A percentile compares a stretch with the other conserved stretches of the same genome.
Evolutionary conservation across 2,113 vertebrate species (phyloP).

Genomic region (Micromys minutus): DNA sequence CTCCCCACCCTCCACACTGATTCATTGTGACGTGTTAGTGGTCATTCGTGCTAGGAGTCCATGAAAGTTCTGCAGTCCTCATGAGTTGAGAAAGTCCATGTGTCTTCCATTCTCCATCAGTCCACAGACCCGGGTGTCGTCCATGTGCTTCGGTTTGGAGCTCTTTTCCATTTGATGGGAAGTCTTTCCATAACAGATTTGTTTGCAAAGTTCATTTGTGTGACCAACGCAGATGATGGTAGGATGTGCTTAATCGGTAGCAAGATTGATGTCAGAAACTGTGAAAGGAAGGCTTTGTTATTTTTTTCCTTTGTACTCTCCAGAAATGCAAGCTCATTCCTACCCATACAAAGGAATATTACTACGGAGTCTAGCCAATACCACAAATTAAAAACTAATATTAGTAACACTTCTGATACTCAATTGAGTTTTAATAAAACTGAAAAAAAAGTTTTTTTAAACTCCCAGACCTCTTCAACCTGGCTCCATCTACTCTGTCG

Average conservation of each 20-base stretch:
- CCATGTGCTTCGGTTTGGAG: background rate
- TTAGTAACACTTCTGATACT: background rate
- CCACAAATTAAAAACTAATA: constrained; percentile 15
- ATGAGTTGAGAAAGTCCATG: constrained; percentile 43
- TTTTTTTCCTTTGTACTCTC: constrained; percentile 52
- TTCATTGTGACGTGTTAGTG: background rate
- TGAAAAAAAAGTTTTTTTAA: background rate
- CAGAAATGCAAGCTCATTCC: background rate
- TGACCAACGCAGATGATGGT: constrained; percentile 15
- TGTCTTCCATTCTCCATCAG: constrained; percentile 23
- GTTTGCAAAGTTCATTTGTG: constrained; percentile 36
- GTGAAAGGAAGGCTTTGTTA: constrained; percentile 60
- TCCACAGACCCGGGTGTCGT: constrained; percentile 45
- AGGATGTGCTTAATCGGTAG: background rate
- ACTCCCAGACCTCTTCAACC: constrained; percentile 8
- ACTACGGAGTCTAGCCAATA: background rate
- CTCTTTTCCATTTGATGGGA: background rate
- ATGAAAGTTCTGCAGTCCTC: too few species aligned
- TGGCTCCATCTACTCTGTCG: background rate
- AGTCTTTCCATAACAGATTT: background rate
- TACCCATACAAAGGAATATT: background rate
- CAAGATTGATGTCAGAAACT: constrained; percentile 49
- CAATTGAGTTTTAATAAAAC: constrained; percentile 6
- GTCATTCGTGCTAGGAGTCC: background rate
- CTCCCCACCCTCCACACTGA: background rate